A percentile compares a stretch with the other conserved stretches of the same genome.
phyloP scores from a whole-genome alignment of 2,113 vertebrate genomes.

The Verasper variegatus region DNA sequence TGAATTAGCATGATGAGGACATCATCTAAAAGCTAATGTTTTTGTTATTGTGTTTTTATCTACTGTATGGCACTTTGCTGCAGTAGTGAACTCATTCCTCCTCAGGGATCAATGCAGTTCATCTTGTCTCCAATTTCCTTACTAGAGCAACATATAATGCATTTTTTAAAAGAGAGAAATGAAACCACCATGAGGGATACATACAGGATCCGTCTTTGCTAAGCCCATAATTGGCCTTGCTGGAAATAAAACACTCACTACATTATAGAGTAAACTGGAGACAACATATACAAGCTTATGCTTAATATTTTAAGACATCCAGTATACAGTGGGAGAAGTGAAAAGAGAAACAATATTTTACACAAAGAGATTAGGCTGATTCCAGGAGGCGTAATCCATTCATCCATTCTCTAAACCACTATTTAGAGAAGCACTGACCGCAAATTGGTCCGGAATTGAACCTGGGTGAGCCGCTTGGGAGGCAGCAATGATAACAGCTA shows the following conservation, averaged over 20 bases:
- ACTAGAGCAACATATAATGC: conserved; percentile 11
- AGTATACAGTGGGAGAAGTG: not conserved
- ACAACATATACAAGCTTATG: not conserved
- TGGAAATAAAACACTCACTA: not conserved
- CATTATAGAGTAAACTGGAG: not conserved
- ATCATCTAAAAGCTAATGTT: conserved; percentile 29
- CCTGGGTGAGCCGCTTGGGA: not conserved
- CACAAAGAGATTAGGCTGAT: not conserved
- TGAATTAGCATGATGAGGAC: conserved; percentile 33
- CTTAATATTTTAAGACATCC: not conserved
- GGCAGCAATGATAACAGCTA: not conserved
- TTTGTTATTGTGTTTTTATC: conserved; percentile 33
- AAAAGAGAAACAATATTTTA: not conserved
- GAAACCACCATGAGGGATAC: not conserved
- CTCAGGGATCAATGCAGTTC: conserved; percentile 12
- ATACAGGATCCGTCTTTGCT: not conserved
- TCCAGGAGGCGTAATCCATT: not conserved
- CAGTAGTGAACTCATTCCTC: conserved; percentile 14
- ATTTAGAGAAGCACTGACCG: not conserved
- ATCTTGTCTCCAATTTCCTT: conserved; percentile 12
- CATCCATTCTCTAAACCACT: not conserved
- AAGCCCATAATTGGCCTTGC: not conserved
- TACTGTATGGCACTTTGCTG: conserved; percentile 2
- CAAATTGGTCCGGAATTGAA: not conserved
- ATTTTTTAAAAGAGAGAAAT: conserved; percentile 6